Percentiles rank a stretch among this genome's conserved stretches.
These are phyloP conservation scores for Pantelozetes paolii DNA, from an alignment of 2,888 invertebrate species.

Conservation along the genomic window DNA sequence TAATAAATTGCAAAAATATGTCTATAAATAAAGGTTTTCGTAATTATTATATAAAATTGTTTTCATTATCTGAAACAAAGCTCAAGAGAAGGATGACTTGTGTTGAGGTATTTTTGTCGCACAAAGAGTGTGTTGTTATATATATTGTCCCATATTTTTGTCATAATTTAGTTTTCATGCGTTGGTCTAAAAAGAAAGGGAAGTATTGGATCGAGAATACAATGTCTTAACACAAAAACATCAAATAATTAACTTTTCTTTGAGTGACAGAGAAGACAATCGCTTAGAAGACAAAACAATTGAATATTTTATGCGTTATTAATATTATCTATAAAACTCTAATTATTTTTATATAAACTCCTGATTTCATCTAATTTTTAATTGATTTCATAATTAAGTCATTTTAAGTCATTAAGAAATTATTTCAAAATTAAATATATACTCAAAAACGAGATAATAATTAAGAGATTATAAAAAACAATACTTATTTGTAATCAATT, in stretches of 20 bases:
- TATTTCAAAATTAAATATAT: too few species aligned
- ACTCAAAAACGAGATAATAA: too few species aligned
- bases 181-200: background rate
- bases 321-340: background rate
- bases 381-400: too few species aligned
- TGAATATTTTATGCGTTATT: slow-evolving; percentile 11
- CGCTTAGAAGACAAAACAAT: slow-evolving; percentile 19
- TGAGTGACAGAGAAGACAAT: slow-evolving; percentile 23
- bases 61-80: too few species aligned
- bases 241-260: background rate
- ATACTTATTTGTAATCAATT: too few species aligned
- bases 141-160: background rate
- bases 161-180: background rate
- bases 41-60: too few species aligned
- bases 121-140: background rate
- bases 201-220: background rate
- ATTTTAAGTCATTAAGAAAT: too few species aligned
- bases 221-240: background rate
- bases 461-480: too few species aligned
- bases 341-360: background rate
- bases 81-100: too few species aligned
- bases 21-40: too few species aligned
- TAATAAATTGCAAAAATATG: too few species aligned
- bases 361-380: background rate
- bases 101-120: too few species aligned